Evolutionary conservation across 2,888 invertebrate genomes (phyloP), one percentile per base, ranked within the genome.

Genomic region (Carpatolechia fugitivella): DNA sequence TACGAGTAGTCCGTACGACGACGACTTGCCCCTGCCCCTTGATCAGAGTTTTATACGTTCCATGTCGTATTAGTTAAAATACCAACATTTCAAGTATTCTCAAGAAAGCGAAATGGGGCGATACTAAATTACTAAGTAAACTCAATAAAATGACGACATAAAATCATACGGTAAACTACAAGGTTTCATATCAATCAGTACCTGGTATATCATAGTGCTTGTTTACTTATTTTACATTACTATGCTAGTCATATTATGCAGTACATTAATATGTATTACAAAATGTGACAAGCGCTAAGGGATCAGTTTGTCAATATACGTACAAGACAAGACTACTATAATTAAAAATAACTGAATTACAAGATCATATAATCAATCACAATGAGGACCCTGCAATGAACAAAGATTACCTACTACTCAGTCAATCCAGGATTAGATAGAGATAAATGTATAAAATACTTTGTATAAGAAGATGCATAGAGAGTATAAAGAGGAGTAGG

Each of bases 331-430:
- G 33, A 46, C 13, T 52, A 44, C 53, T 51, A 36, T 14, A 36
- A 1, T 16, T n/a, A n/a, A n/a, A n/a, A n/a, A n/a, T n/a, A 56
- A 52, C 52, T 40, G 51, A 18, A 54, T 41, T 51, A 56, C 14
- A 31, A 41, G 30, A 41, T 41, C 24, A 29, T 33, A 33, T 54
- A 49, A 38, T 51, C 55, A 58, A 67, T 67, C 67, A 67, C 67
- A 64, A 60, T 64, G 51, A 54, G 55, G 60, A 65, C 66, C 66
- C 66, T 67, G 66, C 61, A 60, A 61, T 59, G 54, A 52, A 56
- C 56, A 59, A 61, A 59, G 59, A 40, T 48, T 41, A 41, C 18
- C 44, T 51, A 49, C 52, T 41, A 31, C 52, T 53, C 56, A 58
- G 57, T 55, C 38, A 24, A 31, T 29, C 18, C 51, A 30, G 47